Evolutionary conservation across 2,113 vertebrate genomes (phyloP).

Genomic region (Cromileptes altivelis): DNA sequence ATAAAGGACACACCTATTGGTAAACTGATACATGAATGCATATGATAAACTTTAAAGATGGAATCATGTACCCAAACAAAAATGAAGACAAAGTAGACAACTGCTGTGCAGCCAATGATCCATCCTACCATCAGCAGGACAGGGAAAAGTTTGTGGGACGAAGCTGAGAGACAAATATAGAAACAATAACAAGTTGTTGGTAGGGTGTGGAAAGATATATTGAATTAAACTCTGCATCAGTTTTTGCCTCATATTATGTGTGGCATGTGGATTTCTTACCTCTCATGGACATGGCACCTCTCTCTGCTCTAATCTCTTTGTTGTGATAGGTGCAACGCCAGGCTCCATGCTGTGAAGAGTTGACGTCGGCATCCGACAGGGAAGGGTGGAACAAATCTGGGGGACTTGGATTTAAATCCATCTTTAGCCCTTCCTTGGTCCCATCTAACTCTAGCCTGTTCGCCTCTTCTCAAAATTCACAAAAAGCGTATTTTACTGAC

Average conservation of each 20-base stretch:
- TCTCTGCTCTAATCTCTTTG: constrained; percentile 35
- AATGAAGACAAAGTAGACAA: constrained; percentile 67
- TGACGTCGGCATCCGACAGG: constrained; percentile 43
- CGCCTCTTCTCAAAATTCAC: neutral
- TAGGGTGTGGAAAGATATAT: constrained; percentile 20
- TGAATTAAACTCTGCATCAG: neutral
- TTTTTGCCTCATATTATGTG: neutral
- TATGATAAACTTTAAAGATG: neutral
- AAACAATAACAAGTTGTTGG: constrained; percentile 32
- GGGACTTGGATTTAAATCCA: constrained; percentile 43
- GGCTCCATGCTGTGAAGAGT: constrained; percentile 40
- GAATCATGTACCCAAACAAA: constrained; percentile 47
- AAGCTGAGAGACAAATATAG: constrained; percentile 43
- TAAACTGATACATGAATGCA: neutral
- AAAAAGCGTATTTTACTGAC: neutral
- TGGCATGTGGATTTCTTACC: constrained; percentile 50
- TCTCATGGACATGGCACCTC: constrained; percentile 39
- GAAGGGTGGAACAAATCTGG: constrained; percentile 47
- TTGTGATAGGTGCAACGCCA: constrained; percentile 41
- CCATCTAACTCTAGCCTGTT: constrained; percentile 31
- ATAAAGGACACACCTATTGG: neutral
- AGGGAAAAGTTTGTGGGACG: constrained; percentile 45
- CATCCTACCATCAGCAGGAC: constrained; percentile 68
- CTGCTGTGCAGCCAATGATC: constrained; percentile 57
- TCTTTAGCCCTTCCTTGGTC: constrained; percentile 27